Conservation (phyloP, 92 coral and sea anemone genomes). For the Hydrozoanthus gracilis region DNA sequence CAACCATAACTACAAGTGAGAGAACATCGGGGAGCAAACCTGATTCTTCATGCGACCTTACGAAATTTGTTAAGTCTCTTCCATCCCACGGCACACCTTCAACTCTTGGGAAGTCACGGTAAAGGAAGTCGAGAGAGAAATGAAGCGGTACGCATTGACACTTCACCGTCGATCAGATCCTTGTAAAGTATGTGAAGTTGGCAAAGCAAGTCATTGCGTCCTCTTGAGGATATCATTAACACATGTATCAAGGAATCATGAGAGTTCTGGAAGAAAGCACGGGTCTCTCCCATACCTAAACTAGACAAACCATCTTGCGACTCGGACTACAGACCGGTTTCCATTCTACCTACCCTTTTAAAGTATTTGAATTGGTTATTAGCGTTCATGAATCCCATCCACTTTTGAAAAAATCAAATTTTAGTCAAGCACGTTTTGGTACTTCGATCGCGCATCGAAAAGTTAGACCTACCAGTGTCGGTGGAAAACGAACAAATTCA, state of each 20-base stretch:
- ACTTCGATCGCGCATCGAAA: too few species aligned
- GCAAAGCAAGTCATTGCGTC: neutral
- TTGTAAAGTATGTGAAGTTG: neutral
- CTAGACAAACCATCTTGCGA: neutral
- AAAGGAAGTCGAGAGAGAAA: slow-evolving; percentile 16
- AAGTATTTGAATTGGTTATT: neutral
- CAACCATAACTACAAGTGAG: neutral
- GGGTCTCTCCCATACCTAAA: slow-evolving; percentile 32
- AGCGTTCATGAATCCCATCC: too few species aligned
- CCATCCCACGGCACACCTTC: slow-evolving; percentile 7
- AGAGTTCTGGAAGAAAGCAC: slow-evolving; percentile 14
- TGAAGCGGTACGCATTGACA: slow-evolving; percentile 19
- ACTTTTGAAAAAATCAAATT: too few species aligned
- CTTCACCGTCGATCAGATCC: slow-evolving; percentile 18
- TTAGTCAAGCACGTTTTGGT: too few species aligned
- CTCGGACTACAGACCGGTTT: neutral
- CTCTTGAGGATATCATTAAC: neutral
- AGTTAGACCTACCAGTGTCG: too few species aligned
- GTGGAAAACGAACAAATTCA: too few species aligned
- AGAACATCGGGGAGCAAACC: slow-evolving; percentile 21
- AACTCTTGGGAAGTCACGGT: neutral
- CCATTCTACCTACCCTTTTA: slow-evolving; percentile 6
- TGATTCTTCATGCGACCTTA: slow-evolving; percentile 12
- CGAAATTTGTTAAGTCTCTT: neutral
- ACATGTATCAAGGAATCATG: too few species aligned